phyloP scores from a whole-genome alignment of 2,113 vertebrate genomes.

The Acrocephalus arundinaceus region DNA sequence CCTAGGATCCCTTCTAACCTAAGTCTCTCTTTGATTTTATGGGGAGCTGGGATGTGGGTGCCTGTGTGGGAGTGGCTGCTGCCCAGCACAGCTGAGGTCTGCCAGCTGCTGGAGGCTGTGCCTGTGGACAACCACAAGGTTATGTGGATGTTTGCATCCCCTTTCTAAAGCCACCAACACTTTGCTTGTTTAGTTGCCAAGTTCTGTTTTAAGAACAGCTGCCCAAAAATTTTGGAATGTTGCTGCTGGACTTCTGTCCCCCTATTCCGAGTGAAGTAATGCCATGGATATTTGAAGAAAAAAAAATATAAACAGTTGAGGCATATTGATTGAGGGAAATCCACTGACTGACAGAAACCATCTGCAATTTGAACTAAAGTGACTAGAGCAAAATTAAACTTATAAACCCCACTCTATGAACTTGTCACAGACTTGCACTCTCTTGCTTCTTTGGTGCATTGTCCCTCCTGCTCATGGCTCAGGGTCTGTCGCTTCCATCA shows the following conservation, averaged over 20 bases:
- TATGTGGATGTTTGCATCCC: neutral
- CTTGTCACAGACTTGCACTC: neutral
- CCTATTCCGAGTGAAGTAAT: neutral
- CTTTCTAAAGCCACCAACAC: neutral
- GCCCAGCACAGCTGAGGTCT: neutral
- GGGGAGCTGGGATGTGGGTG: accelerated
- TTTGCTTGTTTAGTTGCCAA: neutral
- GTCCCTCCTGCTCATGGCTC: neutral
- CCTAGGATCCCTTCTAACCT: neutral
- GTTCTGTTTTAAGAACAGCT: neutral
- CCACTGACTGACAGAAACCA: neutral
- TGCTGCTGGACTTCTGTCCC: neutral
- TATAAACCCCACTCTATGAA: neutral
- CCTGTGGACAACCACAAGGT: neutral
- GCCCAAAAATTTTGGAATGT: neutral
- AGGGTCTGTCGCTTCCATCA: neutral
- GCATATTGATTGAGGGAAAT: neutral
- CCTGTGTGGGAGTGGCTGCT: neutral
- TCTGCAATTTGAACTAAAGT: neutral
- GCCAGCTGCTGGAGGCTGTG: neutral
- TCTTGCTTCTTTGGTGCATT: neutral
- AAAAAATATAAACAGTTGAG: neutral
- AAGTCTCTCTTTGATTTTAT: neutral
- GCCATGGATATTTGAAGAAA: neutral
- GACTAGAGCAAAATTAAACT: neutral